Base-by-base conservation (phyloP, 2,797 vertebrate species). In the Lophotriccus pileatus region DNA sequence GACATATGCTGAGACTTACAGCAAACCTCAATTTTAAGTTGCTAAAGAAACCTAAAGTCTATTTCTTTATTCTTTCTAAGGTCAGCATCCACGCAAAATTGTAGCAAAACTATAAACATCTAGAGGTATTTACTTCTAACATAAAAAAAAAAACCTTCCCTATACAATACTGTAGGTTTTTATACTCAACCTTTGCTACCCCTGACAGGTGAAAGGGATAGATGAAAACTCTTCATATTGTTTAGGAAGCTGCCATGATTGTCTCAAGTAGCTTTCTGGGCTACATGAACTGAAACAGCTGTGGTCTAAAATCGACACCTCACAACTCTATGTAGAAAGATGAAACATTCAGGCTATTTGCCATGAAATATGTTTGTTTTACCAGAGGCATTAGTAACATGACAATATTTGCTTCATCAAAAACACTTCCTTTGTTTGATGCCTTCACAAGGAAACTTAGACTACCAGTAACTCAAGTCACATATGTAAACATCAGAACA, bases 401-500 rank as follows among this genome's bases (percentile, higher is more conserved):
- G 25, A 36, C 58, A 13, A 59, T 41, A 56, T 21, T 28, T 11
- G 3, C 6, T 16, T 85, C 39, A 53, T 41, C 16, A 67, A 66
- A 88, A 84, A 30, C 14, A 9, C 4, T 34, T 64, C 27, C 34
- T 67, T 52, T 62, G 10, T n/a, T 36, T 81, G 58, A 41, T 60
- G 21, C 7, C 27, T 83, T 63, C 56, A 67, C n/a, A 58, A 88
- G 27, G n/a, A 49, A 46, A 85, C 7, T 11, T n/a, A 52, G 19
- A 84, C 0, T 0, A 73, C 8, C 47, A 49, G 14, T 14, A 69
- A 67, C 25, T 47, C 34, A 82, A 74, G 28, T 44, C 27, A 73
- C 0, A 0, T 30, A 27, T 2, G 1, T 39, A 21, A 83, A 85
- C 80, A 4, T 2, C 11, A 67, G 27, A 55, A 39, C 9, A 7